Evolutionary conservation across 2,797 vertebrate species (phyloP).

Genomic region (Aulostomus chinensis): DNA sequence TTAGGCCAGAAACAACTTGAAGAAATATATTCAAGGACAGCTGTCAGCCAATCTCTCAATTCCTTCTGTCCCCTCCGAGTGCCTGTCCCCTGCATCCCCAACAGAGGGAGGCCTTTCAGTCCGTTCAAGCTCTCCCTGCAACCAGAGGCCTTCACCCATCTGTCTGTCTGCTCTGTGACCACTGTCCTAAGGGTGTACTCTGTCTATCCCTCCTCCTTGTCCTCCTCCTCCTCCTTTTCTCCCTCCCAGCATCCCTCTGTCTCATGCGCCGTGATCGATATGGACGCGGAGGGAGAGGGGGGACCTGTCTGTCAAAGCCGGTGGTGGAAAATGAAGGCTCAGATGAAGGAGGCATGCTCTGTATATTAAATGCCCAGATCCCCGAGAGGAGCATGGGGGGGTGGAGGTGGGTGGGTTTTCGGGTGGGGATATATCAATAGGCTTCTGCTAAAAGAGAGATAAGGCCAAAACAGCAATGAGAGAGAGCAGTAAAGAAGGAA

Average conservation of each 20-base stretch:
- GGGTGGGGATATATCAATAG: conserved; percentile 73
- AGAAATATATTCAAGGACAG: conserved; percentile 65
- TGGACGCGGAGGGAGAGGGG: conserved; percentile 76
- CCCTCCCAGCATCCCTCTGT: conserved; percentile 63
- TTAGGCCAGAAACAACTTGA: conserved; percentile 29
- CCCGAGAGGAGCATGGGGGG: conserved; percentile 48
- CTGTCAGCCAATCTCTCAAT: conserved; percentile 60
- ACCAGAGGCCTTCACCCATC: conserved; percentile 56
- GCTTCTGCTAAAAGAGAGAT: conserved; percentile 71
- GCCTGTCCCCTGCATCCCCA: conserved; percentile 65
- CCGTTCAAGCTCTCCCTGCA: conserved; percentile 37
- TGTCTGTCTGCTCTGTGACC: conserved; percentile 67
- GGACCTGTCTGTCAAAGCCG: conserved; percentile 80
- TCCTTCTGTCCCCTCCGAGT: conserved; percentile 35
- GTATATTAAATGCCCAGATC: conserved; percentile 79
- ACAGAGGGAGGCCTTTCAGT: conserved; percentile 74
- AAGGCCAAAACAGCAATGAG: conserved; percentile 59
- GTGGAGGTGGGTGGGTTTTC: conserved; percentile 18
- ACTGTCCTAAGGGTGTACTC: conserved; percentile 73
- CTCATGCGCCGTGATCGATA: conserved; percentile 79
- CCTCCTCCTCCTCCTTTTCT: too few species aligned
- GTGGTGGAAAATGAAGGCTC: conserved; percentile 76
- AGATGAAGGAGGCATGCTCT: conserved; percentile 80
- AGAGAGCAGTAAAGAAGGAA: conserved; percentile 11
- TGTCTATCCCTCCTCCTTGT: conserved; percentile 61